Evolutionary conservation across 2,113 vertebrate genomes (phyloP), one percentile per base, ranked within the genome.

Genomic region (Pachyramphus minor): DNA sequence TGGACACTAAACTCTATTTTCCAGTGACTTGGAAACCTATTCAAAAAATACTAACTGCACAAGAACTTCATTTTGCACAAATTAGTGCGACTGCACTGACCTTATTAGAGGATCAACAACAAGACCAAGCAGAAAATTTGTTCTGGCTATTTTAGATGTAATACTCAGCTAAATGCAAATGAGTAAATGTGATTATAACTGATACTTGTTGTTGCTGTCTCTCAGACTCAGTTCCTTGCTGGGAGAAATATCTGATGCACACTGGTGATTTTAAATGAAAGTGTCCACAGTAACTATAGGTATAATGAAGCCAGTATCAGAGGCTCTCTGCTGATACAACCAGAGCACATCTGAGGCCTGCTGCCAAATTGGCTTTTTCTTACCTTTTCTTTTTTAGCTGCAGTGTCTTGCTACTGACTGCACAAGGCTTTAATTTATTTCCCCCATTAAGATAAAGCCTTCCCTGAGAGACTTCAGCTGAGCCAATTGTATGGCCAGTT

Each of bases 401-500:
- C 44, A 14, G 5, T 15, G 17, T 30, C 15, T 28, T 53, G 27
- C 64, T 74, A 66, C 10, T 22, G 22, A 14, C 13, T 85, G 9
- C 20, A 19, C 28, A 50, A 52, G 12, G 15, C 14, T 58, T 62
- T 12, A 12, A 19, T 14, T 68, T 66, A 73, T 64, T 30, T 12
- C 10, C 13, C 30, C 18, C 13, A 33, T 82, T 45, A 66, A 60
- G 33, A 56, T 13, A 84, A 42, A 7, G 6, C 20, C 37, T 66
- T 82, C 6, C 27, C 6, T 20, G 5, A 42, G n/a, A 7, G 9
- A 88, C 56, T 78, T 50, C 39, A 64, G 11, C 16, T 0, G 1
- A 84, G 59, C 16, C 0, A 0, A 14, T 33, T 20, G 4, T 10
- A 47, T 22, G 8, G 20, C 11, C 45, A 28, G 2, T 58, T 71